A percentile compares a stretch with the other conserved stretches of the same genome.
Evolutionary conservation across 2,888 invertebrate species (phyloP).

Genomic region (Caenorhabditis wallacei): DNA sequence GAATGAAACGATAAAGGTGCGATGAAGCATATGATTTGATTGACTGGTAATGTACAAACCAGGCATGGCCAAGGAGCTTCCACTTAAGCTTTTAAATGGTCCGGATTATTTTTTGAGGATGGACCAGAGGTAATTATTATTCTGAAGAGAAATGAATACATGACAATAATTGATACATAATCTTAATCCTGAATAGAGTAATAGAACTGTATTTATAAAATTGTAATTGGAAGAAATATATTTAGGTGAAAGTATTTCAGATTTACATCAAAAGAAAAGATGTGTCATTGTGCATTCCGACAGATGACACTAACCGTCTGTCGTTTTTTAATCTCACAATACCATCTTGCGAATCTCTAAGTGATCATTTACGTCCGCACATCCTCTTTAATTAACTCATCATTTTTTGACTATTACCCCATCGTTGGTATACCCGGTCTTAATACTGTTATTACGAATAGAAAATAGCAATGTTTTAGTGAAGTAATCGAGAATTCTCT

Average conservation of each 20-base stretch:
- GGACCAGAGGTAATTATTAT: not conserved
- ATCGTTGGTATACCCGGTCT: not conserved
- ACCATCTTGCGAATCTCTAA: constrained; percentile 42
- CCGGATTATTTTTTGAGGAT: constrained; percentile 18
- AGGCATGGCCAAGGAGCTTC: constrained; percentile 23
- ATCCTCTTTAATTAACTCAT: constrained; percentile 55
- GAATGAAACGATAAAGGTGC: constrained; percentile 51
- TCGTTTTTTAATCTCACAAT: constrained; percentile 32
- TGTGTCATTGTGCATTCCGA: constrained; percentile 40
- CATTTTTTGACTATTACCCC: constrained; percentile 21
- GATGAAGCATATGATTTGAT: constrained; percentile 61
- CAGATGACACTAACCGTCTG: constrained; percentile 31
- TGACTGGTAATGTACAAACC: constrained; percentile 53
- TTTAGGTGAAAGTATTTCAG: too few species aligned
- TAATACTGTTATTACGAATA: too few species aligned
- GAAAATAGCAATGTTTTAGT: too few species aligned
- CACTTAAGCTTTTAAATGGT: constrained; percentile 43
- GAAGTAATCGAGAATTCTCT: not conserved
- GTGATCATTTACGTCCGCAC: constrained; percentile 4
- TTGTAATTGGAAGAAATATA: too few species aligned
- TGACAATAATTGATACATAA: not conserved
- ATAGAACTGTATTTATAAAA: too few species aligned
- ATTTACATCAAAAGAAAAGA: too few species aligned
- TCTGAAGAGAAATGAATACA: not conserved
- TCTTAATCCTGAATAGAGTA: not conserved